Evolutionary conservation across 2,888 invertebrate species (phyloP), one percentile per base, ranked within the genome.

Genomic region (Drosophila limbata): DNA sequence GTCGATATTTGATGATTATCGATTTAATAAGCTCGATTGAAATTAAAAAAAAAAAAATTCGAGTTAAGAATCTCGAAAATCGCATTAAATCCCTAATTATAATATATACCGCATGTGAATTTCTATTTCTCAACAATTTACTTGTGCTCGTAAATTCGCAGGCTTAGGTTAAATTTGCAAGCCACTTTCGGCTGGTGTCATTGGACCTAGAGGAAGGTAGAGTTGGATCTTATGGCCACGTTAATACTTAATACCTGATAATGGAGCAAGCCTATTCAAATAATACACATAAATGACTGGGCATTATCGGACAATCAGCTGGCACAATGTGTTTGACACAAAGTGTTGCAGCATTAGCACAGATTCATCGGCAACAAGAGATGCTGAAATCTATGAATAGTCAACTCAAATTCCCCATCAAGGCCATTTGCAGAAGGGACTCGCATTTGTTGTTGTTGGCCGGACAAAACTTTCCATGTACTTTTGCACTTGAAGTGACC

Each of bases 401-500:
- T 28, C 50, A 55, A 37, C 61, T 25, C 25, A 25, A 39, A 44
- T 21, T 28, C 13, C 9, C n/a, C 37, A 8, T 35, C 50, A 52
- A 52, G 42, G 56, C 11, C 44, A 40, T 53, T 40, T 31, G 40
- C 11, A 28, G 13, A 1, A 6, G 40, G 28, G 25, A 39, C 3
- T 25, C 9, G 25, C 17, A 17, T 1, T 47, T 15, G 19, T 47
- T 47, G 56, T 40, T 11, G 56, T 42, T n/a, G 33, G 51, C 19
- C 52, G 61, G 45, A 25, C 35, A 39, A 61, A 77, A 77, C 53
- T 77, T 77, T 79, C 37, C 11, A 37, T 60, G 71, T 76, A 61
- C 62, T 69, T 77, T 65, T 60, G 57, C 66, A 72, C 66, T 83
- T 67, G 77, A 64, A 68, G 31, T 79, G 65, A 61, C 52, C 57